These are phyloP conservation scores for Falco punctatus DNA, from an alignment of 2,113 vertebrate genomes.

Conservation along the genomic window DNA sequence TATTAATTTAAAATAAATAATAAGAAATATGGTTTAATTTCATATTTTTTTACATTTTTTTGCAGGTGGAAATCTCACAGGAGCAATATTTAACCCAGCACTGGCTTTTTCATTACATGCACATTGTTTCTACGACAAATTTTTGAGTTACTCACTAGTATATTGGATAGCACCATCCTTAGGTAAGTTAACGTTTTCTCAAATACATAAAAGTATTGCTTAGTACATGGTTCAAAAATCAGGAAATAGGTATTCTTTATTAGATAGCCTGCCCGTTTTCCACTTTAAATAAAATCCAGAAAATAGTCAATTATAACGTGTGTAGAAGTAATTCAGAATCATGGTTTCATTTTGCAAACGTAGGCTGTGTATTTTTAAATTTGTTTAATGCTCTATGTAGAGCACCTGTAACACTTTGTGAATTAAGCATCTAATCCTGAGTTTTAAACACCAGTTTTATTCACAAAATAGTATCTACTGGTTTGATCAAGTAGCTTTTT, in stretches of 20 bases:
- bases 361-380: not conserved
- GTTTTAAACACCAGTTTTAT: not conserved
- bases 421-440: not conserved
- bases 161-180: constrained; percentile 90
- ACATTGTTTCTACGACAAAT: constrained; percentile 83
- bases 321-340: not conserved
- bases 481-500: not conserved
- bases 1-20: not conserved
- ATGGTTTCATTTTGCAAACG: not conserved
- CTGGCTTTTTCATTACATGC: constrained; percentile 90
- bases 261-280: not conserved
- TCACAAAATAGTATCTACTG: not conserved
- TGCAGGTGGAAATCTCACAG: constrained; percentile 86
- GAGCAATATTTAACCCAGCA: constrained; percentile 92
- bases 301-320: not conserved
- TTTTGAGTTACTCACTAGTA: constrained; percentile 81
- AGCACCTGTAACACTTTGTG: not conserved
- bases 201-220: not conserved
- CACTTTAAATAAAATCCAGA: not conserved
- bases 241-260: not conserved
- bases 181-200: constrained; percentile 77
- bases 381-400: not conserved
- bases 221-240: not conserved
- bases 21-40: not conserved
- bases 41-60: constrained; percentile 34